These are phyloP conservation scores for Magallana gigas DNA, from an alignment of 1,140 invertebrate genomes.

Conservation along the genomic window DNA sequence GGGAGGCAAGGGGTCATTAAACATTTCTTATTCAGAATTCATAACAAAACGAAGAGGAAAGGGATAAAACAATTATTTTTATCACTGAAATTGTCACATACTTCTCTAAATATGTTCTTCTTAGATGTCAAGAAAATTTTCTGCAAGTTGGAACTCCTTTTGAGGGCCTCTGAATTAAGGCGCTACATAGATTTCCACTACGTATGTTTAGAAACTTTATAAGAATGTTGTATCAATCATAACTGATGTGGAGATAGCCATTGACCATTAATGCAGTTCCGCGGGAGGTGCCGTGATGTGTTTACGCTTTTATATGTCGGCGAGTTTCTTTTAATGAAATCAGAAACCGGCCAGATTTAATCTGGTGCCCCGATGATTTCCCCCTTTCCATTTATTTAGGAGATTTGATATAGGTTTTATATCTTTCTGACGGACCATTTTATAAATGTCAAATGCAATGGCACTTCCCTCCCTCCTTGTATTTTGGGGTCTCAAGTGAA, in stretches of 20 bases:
- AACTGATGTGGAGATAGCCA: neutral
- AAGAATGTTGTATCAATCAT: slow-evolving; percentile 46
- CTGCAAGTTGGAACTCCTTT: neutral
- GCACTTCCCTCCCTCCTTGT: no score
- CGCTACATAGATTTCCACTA: slow-evolving; percentile 29
- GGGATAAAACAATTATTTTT: no score
- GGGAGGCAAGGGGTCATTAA: neutral
- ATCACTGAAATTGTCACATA: no score
- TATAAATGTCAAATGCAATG: neutral
- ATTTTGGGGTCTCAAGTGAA: no score
- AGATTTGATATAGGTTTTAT: slow-evolving; percentile 26
- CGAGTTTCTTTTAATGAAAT: slow-evolving; percentile 48
- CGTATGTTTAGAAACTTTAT: slow-evolving; percentile 41
- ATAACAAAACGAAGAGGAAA: neutral
- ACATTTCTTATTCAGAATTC: neutral
- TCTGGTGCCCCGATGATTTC: slow-evolving; percentile 27
- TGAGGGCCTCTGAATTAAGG: slow-evolving; percentile 30
- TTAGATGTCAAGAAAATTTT: no score
- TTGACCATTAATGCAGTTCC: neutral
- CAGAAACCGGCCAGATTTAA: slow-evolving; percentile 44
- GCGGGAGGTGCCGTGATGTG: slow-evolving; percentile 20
- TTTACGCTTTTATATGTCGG: slow-evolving; percentile 34
- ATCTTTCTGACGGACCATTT: slow-evolving; percentile 29
- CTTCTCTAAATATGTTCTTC: no score
- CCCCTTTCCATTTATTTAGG: slow-evolving; percentile 38